A percentile compares a stretch with the other conserved stretches of the same genome.
Conservation (phyloP, 1,140 invertebrate genomes). For the Acromyrmex heyeri region DNA sequence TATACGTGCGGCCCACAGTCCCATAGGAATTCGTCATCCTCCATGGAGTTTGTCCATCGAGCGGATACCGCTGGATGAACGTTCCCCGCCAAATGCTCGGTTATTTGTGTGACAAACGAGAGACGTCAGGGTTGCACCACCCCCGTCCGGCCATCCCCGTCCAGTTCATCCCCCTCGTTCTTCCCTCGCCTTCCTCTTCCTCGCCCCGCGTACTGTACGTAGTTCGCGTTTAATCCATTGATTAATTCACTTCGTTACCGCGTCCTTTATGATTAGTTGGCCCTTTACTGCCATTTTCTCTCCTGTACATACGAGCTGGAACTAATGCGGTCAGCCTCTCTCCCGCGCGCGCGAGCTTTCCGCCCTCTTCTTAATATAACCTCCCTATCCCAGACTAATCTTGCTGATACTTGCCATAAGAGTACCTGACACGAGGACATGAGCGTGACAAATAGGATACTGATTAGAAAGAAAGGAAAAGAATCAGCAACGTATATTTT, state of each 20-base stretch:
- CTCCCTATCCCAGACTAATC: slow-evolving; percentile 67
- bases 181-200: not conserved
- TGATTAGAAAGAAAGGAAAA: slow-evolving; percentile 57
- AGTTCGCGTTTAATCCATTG: slow-evolving; percentile 86
- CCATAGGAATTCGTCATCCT: slow-evolving; percentile 81
- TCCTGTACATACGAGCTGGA: slow-evolving; percentile 77
- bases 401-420: slow-evolving; percentile 62
- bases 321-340: slow-evolving; percentile 81
- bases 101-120: slow-evolving; percentile 87
- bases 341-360: slow-evolving; percentile 64
- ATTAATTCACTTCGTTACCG: slow-evolving; percentile 86
- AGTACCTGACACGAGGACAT: slow-evolving; percentile 34
- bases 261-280: slow-evolving; percentile 85
- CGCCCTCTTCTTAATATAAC: slow-evolving; percentile 67
- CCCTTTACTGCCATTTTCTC: slow-evolving; percentile 76
- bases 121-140: slow-evolving; percentile 81
- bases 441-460: slow-evolving; percentile 45
- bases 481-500: slow-evolving; percentile 33
- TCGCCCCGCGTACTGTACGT: slow-evolving; percentile 61
- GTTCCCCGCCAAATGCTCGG: slow-evolving; percentile 82
- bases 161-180: slow-evolving; percentile 36
- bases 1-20: slow-evolving; percentile 61
- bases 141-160: slow-evolving; percentile 61
- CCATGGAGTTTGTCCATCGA: slow-evolving; percentile 78
- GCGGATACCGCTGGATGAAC: slow-evolving; percentile 67